Evolutionary conservation across 2,797 vertebrate species (phyloP).

Genomic region (Acrossocheilus fasciatus): DNA sequence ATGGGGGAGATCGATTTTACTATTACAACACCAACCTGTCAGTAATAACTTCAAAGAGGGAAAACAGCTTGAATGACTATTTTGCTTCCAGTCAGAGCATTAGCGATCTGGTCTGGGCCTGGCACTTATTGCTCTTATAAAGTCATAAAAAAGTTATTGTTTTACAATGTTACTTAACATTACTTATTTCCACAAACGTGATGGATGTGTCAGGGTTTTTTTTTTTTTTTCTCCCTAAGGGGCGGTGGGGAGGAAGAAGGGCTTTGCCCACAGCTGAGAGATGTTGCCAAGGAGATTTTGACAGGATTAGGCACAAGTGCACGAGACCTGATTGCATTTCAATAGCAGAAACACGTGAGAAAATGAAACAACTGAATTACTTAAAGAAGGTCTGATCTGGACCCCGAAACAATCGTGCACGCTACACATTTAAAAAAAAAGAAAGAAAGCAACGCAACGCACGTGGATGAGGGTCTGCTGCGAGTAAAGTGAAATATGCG

Average conservation of each 20-base stretch:
- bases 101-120: constrained; percentile 55
- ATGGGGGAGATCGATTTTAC: constrained; percentile 69
- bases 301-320: constrained; percentile 84
- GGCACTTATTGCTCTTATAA: constrained; percentile 66
- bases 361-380: constrained; percentile 69
- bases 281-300: constrained; percentile 77
- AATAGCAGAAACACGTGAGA: constrained; percentile 83
- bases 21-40: constrained; percentile 72
- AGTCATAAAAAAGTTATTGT: constrained; percentile 68
- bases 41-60: constrained; percentile 75
- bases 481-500: background rate
- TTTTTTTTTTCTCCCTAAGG: constrained; percentile 21
- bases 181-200: constrained; percentile 59
- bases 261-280: constrained; percentile 69
- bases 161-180: constrained; percentile 51
- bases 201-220: constrained; percentile 57
- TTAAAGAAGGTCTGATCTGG: constrained; percentile 64
- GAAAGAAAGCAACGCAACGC: background rate
- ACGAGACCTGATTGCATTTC: constrained; percentile 83
- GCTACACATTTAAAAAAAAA: constrained; percentile 34
- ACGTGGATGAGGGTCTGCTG: constrained; percentile 28
- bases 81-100: constrained; percentile 64
- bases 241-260: constrained; percentile 51
- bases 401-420: constrained; percentile 54
- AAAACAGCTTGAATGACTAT: constrained; percentile 69